Percentiles rank a stretch among this genome's conserved stretches.
phyloP scores from a whole-genome alignment of 2,113 vertebrate genomes.

The Bufo gargarizans region DNA sequence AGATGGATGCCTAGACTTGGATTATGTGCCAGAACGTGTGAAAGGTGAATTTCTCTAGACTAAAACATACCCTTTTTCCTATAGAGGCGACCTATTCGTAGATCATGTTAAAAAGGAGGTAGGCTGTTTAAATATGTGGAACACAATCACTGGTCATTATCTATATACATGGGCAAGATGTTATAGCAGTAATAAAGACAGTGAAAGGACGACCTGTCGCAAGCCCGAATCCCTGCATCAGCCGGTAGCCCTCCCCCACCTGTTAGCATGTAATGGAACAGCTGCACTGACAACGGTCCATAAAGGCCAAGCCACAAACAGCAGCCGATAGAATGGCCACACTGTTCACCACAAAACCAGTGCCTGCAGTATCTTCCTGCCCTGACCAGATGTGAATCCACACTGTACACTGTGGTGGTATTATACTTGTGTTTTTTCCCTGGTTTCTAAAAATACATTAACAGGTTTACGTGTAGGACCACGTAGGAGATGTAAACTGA shows the following conservation, averaged over 20 bases:
- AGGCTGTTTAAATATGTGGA: slow-evolving; percentile 6
- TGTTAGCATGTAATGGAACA: slow-evolving; percentile 26
- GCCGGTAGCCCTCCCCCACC: slow-evolving; percentile 18
- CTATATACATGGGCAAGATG: slow-evolving; percentile 3
- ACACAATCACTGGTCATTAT: slow-evolving; percentile 37
- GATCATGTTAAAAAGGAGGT: not conserved
- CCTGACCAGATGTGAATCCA: too few relatives aligned
- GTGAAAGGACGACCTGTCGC: slow-evolving; percentile 11
- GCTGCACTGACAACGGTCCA: slow-evolving; percentile 47
- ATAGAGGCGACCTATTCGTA: not conserved
- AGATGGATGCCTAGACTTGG: too few relatives aligned
- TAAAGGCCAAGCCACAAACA: not conserved
- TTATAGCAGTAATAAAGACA: slow-evolving; percentile 34
- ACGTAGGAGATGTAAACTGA: too few relatives aligned
- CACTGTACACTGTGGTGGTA: too few relatives aligned
- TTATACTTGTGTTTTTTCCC: too few relatives aligned
- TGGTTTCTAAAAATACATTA: too few relatives aligned
- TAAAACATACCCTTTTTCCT: not conserved
- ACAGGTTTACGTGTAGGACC: too few relatives aligned
- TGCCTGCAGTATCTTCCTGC: too few relatives aligned
- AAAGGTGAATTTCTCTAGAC: not conserved
- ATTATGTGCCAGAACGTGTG: not conserved
- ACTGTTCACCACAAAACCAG: not conserved
- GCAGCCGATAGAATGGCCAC: not conserved
- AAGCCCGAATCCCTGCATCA: slow-evolving; percentile 8